Evolutionary conservation across 1,140 invertebrate species (phyloP).

Genomic region (Aphelinus certus): DNA sequence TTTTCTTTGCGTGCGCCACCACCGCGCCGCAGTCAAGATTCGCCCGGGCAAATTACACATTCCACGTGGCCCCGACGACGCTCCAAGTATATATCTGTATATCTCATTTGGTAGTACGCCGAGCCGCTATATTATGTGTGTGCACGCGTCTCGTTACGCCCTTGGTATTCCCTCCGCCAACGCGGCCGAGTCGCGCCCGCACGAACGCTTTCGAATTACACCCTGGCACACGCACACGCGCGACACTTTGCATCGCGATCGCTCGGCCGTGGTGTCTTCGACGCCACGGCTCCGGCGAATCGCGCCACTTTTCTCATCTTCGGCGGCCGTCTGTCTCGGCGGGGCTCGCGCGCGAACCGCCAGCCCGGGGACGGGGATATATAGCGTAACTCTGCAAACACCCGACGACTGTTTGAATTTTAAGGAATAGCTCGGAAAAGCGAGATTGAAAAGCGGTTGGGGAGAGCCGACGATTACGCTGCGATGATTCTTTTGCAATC

Average conservation of each 20-base stretch:
- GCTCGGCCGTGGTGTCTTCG: neutral
- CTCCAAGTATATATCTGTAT: slow-evolving; percentile 33
- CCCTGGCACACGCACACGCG: neutral
- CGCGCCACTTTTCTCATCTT: too few relatives aligned
- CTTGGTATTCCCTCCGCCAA: slow-evolving; percentile 20
- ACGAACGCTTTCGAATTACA: slow-evolving; percentile 36
- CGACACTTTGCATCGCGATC: slow-evolving; percentile 30
- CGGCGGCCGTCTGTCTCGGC: too few relatives aligned
- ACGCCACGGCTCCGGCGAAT: too few relatives aligned
- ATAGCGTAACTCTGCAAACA: too few relatives aligned
- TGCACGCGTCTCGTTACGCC: slow-evolving; percentile 23
- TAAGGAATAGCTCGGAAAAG: too few relatives aligned
- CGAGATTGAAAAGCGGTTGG: too few relatives aligned
- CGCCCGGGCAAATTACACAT: slow-evolving; percentile 32
- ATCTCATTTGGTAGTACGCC: neutral
- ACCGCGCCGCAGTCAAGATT: slow-evolving; percentile 5
- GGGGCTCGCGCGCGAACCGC: too few relatives aligned
- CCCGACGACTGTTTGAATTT: too few relatives aligned
- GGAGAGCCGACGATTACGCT: too few relatives aligned
- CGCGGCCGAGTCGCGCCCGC: neutral
- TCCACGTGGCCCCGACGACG: slow-evolving; percentile 17
- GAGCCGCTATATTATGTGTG: neutral
- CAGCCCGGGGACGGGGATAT: too few relatives aligned
- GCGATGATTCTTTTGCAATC: too few relatives aligned
- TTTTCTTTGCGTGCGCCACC: slow-evolving; percentile 21